Conservation (phyloP, 2,797 vertebrate species). For the Aratinga solstitialis region DNA sequence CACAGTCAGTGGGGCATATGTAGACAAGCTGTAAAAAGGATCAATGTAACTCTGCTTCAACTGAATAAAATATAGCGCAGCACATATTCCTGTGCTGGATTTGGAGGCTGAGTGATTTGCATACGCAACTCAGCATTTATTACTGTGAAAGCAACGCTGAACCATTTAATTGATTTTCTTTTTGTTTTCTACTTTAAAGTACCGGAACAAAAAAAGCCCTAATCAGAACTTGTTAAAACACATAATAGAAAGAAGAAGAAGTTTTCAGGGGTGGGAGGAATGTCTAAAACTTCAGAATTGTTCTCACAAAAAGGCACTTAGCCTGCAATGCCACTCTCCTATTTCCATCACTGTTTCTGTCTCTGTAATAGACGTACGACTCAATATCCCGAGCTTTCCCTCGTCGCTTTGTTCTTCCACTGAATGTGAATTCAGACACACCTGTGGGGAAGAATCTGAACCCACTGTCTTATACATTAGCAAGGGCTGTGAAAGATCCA, state of each 20-base stretch:
- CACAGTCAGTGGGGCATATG: neutral
- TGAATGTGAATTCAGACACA: slow-evolving; percentile 75
- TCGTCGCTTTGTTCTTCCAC: slow-evolving; percentile 89
- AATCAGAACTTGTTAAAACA: neutral
- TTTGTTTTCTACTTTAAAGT: neutral
- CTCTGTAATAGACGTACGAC: slow-evolving; percentile 78
- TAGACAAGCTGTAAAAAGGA: neutral
- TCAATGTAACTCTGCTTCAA: neutral
- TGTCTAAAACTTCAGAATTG: neutral
- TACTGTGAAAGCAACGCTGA: neutral
- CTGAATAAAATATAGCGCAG: neutral
- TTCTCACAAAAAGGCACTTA: neutral
- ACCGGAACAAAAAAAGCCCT: neutral
- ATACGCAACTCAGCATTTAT: neutral
- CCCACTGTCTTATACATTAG: slow-evolving; percentile 77
- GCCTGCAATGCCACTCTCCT: neutral
- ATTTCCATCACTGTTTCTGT: neutral
- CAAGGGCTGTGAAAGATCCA: slow-evolving; percentile 80
- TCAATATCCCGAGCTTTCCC: slow-evolving; percentile 75
- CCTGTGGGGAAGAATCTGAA: slow-evolving; percentile 82
- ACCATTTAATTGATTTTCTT: neutral
- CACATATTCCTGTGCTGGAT: neutral
- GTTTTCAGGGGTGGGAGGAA: neutral
- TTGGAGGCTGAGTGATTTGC: neutral
- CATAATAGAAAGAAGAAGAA: neutral